Evolutionary conservation across 2,797 vertebrate genomes (phyloP).

Genomic region (Pogoniulus pusillus): DNA sequence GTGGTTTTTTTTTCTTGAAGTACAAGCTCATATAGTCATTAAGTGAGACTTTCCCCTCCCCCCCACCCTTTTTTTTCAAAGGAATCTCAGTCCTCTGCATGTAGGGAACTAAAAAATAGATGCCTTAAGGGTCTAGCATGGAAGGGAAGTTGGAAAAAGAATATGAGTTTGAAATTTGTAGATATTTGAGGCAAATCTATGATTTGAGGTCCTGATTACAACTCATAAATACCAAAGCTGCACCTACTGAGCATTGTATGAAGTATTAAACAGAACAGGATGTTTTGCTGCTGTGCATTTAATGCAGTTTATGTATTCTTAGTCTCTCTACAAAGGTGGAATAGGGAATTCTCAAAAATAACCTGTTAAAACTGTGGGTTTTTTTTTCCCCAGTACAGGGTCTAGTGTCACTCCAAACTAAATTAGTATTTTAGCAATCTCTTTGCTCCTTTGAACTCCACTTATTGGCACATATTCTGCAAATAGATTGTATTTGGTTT

Average conservation of each 20-base stretch:
- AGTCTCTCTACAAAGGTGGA: neutral
- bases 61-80: neutral
- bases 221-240: neutral
- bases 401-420: neutral
- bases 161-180: neutral
- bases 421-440: neutral
- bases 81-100: neutral
- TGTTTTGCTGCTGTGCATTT: neutral
- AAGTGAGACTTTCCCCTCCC: neutral
- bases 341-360: neutral
- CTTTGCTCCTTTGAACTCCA: neutral
- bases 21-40: neutral
- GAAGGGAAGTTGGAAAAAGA: neutral
- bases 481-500: conserved; percentile 59
- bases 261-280: neutral
- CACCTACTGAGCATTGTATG: neutral
- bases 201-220: neutral
- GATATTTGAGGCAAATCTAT: neutral
- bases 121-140: neutral
- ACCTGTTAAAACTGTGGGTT: neutral
- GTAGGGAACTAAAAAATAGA: neutral
- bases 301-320: neutral
- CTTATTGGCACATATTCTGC: neutral
- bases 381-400: neutral
- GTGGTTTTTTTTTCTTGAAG: neutral